phyloP scores from a whole-genome alignment of 2,888 invertebrate species.

The Eurytoma californica region DNA sequence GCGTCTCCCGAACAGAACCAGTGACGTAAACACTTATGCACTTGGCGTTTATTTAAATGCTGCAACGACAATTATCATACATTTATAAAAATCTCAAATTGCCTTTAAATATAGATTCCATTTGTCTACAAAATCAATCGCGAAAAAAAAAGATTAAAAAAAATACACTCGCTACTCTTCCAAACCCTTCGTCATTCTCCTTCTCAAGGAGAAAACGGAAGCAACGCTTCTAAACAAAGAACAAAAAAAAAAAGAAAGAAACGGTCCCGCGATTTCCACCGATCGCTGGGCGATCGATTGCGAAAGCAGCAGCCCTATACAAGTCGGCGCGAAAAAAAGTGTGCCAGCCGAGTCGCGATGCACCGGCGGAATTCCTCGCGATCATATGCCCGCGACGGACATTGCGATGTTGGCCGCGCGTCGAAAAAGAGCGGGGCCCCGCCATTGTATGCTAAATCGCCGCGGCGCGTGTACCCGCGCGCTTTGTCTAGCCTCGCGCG shows the following conservation, averaged over 20 bases:
- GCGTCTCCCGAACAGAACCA: too few relatives aligned
- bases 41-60: too few relatives aligned
- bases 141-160: too few relatives aligned
- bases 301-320: background rate
- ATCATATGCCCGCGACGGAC: constrained; percentile 49
- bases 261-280: constrained; percentile 30
- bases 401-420: constrained; percentile 41
- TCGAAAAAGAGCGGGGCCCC: constrained; percentile 30
- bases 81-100: too few relatives aligned
- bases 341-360: background rate
- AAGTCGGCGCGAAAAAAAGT: constrained; percentile 6
- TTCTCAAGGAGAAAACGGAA: too few relatives aligned
- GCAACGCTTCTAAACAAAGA: background rate
- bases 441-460: constrained; percentile 47
- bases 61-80: too few relatives aligned
- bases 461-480: background rate
- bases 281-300: constrained; percentile 20
- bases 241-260: background rate
- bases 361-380: constrained; percentile 40
- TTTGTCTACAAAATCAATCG: background rate
- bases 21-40: too few relatives aligned
- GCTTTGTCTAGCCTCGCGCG: constrained; percentile 16
- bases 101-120: background rate
- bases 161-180: background rate
- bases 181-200: background rate